These are phyloP conservation scores for Colius striatus DNA, from an alignment of 2,113 vertebrate genomes.

Conservation along the genomic window DNA sequence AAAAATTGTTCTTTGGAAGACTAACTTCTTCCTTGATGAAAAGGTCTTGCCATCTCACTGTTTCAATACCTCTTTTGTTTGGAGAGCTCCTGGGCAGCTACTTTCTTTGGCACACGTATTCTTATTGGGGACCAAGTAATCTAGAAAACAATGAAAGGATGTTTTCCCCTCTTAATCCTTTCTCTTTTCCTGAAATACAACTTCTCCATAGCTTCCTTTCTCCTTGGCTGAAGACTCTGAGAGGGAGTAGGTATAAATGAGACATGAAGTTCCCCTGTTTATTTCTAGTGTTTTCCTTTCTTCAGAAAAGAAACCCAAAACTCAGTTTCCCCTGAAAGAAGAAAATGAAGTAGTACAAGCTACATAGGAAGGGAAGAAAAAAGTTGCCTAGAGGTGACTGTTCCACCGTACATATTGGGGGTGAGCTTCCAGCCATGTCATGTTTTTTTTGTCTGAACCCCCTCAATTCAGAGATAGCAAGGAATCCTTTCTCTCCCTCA, in stretches of 20 bases:
- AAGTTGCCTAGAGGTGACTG: neutral
- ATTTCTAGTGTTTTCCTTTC: neutral
- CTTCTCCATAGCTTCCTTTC: neutral
- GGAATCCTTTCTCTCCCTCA: neutral
- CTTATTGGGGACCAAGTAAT: neutral
- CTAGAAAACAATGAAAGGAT: neutral
- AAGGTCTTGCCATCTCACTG: neutral
- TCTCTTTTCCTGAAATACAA: neutral
- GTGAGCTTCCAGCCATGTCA: neutral
- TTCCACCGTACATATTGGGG: too few relatives aligned
- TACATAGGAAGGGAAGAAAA: neutral
- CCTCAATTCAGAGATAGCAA: neutral
- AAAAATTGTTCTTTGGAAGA: neutral
- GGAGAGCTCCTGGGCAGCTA: neutral
- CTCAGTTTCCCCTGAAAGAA: neutral
- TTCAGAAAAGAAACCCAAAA: neutral
- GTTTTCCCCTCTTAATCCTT: neutral
- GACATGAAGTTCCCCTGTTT: neutral
- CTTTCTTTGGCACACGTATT: neutral
- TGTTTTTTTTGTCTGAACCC: neutral
- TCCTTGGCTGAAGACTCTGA: neutral
- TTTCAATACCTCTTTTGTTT: neutral
- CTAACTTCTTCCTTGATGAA: neutral
- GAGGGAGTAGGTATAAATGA: neutral
- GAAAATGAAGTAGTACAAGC: neutral